A percentile compares a stretch with the other conserved stretches of the same genome.
Evolutionary conservation across 2,888 invertebrate genomes (phyloP).

Genomic region (Scaptomyza reducta): DNA sequence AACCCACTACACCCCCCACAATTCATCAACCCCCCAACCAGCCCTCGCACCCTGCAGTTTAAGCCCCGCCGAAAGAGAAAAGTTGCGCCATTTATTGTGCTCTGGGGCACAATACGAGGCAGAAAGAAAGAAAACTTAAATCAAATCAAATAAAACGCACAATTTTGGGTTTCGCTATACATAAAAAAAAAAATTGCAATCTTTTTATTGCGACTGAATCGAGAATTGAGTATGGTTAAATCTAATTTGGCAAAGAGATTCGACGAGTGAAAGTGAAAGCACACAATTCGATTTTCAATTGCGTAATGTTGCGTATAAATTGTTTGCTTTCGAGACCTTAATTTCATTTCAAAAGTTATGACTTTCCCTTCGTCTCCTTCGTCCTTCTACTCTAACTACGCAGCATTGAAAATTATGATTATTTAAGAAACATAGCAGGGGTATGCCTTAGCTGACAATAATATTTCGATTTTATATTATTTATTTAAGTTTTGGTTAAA

Average conservation of each 20-base stretch:
- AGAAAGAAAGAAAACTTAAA: not conserved
- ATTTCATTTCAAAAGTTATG: slow-evolving; percentile 68
- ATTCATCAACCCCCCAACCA: not conserved
- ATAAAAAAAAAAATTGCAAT: slow-evolving; percentile 62
- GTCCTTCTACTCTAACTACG: slow-evolving; percentile 13
- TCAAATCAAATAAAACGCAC: slow-evolving; percentile 1
- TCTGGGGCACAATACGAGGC: slow-evolving; percentile 64
- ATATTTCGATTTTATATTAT: too few species aligned
- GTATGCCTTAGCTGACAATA: too few species aligned
- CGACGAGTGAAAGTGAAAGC: slow-evolving; percentile 42
- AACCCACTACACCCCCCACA: not conserved
- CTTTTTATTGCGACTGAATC: slow-evolving; percentile 51
- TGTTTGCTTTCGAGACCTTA: slow-evolving; percentile 51
- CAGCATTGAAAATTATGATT: slow-evolving; percentile 27
- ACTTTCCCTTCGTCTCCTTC: too few species aligned
- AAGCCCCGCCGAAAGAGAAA: slow-evolving; percentile 34
- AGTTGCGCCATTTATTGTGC: slow-evolving; percentile 62
- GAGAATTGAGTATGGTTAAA: slow-evolving; percentile 69
- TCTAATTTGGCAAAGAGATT: slow-evolving; percentile 62
- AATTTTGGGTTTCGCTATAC: not conserved
- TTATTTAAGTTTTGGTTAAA: too few species aligned
- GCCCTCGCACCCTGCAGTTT: not conserved
- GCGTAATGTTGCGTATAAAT: slow-evolving; percentile 76
- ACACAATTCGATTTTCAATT: slow-evolving; percentile 75
- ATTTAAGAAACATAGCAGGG: too few species aligned